These are phyloP conservation scores for Eudyptes chrysolophus DNA, from an alignment of 2,113 vertebrate species.

Conservation along the genomic window DNA sequence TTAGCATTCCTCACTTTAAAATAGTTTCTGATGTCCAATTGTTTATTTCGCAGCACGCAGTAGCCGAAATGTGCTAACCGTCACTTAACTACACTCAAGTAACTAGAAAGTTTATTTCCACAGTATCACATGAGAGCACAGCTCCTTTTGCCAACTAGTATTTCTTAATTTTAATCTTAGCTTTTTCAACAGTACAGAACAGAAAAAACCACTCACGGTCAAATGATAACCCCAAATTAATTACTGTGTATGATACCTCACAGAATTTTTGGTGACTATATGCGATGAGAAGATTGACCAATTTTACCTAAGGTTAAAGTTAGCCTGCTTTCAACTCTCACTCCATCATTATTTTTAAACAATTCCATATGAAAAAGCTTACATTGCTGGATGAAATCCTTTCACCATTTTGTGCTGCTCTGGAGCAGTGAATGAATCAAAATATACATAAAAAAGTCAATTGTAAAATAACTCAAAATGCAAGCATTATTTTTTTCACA, in stretches of 20 bases:
- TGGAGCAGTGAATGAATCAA: slow-evolving; percentile 38
- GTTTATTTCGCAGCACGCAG: background rate
- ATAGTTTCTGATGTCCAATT: background rate
- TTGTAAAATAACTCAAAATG: background rate
- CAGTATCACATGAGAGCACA: background rate
- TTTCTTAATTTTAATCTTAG: background rate
- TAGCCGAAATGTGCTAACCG: background rate
- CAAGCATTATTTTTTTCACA: background rate
- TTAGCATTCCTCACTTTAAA: background rate
- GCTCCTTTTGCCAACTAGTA: background rate
- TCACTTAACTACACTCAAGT: background rate
- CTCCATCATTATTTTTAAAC: slow-evolving; percentile 38
- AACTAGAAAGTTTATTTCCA: background rate
- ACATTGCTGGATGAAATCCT: slow-evolving; percentile 23
- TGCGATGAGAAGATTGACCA: background rate
- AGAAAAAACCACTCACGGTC: background rate
- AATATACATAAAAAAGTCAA: slow-evolving; percentile 36
- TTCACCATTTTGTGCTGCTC: slow-evolving; percentile 4
- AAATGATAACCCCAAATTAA: slow-evolving; percentile 13
- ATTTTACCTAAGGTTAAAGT: slow-evolving; percentile 12
- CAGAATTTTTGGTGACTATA: background rate
- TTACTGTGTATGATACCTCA: background rate
- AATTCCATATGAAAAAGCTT: slow-evolving; percentile 62
- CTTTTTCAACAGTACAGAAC: background rate
- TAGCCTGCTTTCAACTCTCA: background rate